Percentiles rank a stretch among this genome's conserved stretches.
These are phyloP conservation scores for Pseudonaja textilis DNA, from an alignment of 2,113 vertebrate genomes.

Conservation along the genomic window DNA sequence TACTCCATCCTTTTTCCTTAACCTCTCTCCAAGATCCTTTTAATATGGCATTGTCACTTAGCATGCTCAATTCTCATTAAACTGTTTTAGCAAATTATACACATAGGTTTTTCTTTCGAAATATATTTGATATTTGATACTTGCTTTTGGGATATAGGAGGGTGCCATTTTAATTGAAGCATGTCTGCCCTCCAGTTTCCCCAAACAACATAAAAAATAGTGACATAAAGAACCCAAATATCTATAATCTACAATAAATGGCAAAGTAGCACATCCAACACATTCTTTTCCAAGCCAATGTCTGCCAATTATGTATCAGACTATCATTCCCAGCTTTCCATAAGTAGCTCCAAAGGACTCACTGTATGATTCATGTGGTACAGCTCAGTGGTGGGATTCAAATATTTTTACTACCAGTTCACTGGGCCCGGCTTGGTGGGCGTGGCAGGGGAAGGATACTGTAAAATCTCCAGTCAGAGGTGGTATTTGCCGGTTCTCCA, in stretches of 20 bases:
- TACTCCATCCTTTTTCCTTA: neutral
- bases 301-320: neutral
- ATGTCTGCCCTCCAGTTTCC: neutral
- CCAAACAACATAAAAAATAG: neutral
- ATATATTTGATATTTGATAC: neutral
- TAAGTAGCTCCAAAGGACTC: neutral
- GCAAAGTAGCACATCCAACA: neutral
- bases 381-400: too few relatives aligned
- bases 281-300: neutral
- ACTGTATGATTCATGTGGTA: neutral
- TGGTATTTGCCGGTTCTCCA: too few relatives aligned
- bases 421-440: too few relatives aligned
- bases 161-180: neutral
- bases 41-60: neutral
- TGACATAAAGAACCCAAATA: neutral
- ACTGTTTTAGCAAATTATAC: neutral
- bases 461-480: too few relatives aligned
- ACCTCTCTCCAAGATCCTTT: neutral
- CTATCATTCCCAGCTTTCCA: neutral
- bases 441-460: too few relatives aligned
- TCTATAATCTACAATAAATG: neutral
- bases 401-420: too few relatives aligned
- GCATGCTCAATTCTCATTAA: neutral
- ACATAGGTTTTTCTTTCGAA: neutral
- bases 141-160: neutral